Percentiles rank a stretch among this genome's conserved stretches.
phyloP scores from a whole-genome alignment of 2,888 invertebrate species.

The Latrodectus elegans region DNA sequence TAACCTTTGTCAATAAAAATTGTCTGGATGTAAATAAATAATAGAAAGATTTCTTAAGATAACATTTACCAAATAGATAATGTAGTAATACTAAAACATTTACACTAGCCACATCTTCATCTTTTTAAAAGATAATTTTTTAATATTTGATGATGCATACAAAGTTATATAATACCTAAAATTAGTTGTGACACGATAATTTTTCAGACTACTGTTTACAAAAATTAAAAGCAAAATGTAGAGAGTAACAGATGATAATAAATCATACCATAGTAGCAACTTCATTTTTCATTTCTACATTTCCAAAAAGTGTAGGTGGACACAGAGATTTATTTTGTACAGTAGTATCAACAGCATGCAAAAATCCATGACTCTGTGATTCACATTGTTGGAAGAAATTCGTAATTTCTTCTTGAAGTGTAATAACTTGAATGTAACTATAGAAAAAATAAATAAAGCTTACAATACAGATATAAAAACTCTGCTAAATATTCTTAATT shows the following conservation, averaged over 20 bases:
- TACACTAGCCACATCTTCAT: not conserved
- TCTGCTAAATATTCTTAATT: not conserved
- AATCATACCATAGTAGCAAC: conserved; percentile 51
- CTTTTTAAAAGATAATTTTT: not conserved
- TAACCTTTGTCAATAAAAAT: too few species aligned
- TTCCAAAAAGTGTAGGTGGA: conserved; percentile 65
- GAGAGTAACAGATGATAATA: too few species aligned
- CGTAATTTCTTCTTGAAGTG: conserved; percentile 86
- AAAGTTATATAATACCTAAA: too few species aligned
- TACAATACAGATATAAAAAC: not conserved
- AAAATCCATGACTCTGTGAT: conserved; percentile 63
- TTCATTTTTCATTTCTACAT: conserved; percentile 45
- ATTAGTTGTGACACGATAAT: too few species aligned
- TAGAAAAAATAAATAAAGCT: not conserved
- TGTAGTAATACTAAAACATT: not conserved
- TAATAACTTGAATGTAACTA: conserved; percentile 84
- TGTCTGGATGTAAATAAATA: too few species aligned
- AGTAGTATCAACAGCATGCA: conserved; percentile 9
- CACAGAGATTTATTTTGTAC: conserved; percentile 1
- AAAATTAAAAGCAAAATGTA: too few species aligned
- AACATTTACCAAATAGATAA: too few species aligned
- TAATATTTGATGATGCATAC: too few species aligned
- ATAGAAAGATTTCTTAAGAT: too few species aligned
- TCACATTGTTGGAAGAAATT: conserved; percentile 75
- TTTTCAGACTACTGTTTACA: too few species aligned